Base-by-base conservation (phyloP, 2,888 invertebrate genomes). In the Chironomus tentans region DNA sequence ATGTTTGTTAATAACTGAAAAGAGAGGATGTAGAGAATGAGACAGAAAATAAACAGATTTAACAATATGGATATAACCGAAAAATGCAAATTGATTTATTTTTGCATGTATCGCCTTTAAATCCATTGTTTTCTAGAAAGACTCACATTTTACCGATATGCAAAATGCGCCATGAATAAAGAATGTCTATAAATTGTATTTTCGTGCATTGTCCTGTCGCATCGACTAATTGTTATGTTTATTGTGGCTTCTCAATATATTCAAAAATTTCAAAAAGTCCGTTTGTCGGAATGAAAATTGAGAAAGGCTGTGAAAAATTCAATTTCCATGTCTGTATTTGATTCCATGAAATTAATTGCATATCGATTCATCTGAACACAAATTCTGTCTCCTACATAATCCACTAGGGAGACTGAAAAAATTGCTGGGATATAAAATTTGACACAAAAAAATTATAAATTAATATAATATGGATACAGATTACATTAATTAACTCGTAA, bases 71-170 rank as follows among this genome's bases (percentile, higher is more conserved):
- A 38, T 38, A 10, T 10, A 10, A 10, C 10, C 13, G 22, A 65
- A 21, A 24, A 47, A 22, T 71, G 71, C 71, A 71, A 71, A 71
- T 71, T 71, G 71, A 71, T 71, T 71, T 71, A 50, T 71, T 56
- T 70, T 28, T 68, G 21, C 3, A 21, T 65, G 24, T 56, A 21
- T 65, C 65, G 65, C 21, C 56, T 56, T 56, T 18, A 56, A 38
- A 38, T 38, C 18, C 65, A 65, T 65, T 65, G 65, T 65, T 24
- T 65, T 18, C 38, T 38, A 38, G 38, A 18, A 56, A 56, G 18
- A 7, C 56, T 56, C 56, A 50, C 50, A 56, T 15, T 56, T 18
- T 18, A 15, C 56, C 56, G 18, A 15, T 56, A 47, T 70, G 48
- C 70, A 48, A 70, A 70, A 46, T 47, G 70, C 15, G 10, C 24